Conservation (phyloP, 2,888 invertebrate genomes). For the Dasypogon diadema region DNA sequence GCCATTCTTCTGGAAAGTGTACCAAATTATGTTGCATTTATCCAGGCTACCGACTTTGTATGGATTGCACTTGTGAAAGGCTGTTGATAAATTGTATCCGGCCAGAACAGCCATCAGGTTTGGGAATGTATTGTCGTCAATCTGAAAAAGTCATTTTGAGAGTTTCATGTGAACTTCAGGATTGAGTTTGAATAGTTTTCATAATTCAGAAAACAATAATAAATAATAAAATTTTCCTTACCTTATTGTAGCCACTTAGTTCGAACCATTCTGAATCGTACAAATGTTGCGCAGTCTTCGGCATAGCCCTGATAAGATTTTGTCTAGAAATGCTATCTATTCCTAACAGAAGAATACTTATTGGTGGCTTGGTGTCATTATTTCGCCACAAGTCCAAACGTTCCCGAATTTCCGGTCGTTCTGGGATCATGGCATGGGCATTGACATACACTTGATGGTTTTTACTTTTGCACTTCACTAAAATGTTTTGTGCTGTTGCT, state of each 20-base stretch:
- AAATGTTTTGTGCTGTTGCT: conserved; percentile 68
- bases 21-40: conserved; percentile 82
- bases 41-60: conserved; percentile 73
- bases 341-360: conserved; percentile 83
- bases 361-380: conserved; percentile 62
- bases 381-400: conserved; percentile 63
- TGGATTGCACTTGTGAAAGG: conserved; percentile 70
- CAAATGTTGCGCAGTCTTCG: conserved; percentile 77
- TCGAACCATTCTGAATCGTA: conserved; percentile 78
- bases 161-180: not conserved
- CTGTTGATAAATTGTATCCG: conserved; percentile 72
- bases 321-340: conserved; percentile 87
- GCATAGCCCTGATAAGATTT: conserved; percentile 82
- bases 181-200: too few species aligned
- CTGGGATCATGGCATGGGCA: conserved; percentile 72
- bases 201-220: too few species aligned
- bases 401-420: conserved; percentile 70
- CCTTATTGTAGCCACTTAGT: conserved; percentile 80
- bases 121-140: conserved; percentile 91
- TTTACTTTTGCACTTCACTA: conserved; percentile 70
- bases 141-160: conserved; percentile 68
- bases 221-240: too few species aligned
- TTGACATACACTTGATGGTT: conserved; percentile 64
- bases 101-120: conserved; percentile 87
- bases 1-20: conserved; percentile 76